Evolutionary conservation across 1,140 invertebrate genomes (phyloP), one percentile per base, ranked within the genome.

Genomic region (Achroia grisella): DNA sequence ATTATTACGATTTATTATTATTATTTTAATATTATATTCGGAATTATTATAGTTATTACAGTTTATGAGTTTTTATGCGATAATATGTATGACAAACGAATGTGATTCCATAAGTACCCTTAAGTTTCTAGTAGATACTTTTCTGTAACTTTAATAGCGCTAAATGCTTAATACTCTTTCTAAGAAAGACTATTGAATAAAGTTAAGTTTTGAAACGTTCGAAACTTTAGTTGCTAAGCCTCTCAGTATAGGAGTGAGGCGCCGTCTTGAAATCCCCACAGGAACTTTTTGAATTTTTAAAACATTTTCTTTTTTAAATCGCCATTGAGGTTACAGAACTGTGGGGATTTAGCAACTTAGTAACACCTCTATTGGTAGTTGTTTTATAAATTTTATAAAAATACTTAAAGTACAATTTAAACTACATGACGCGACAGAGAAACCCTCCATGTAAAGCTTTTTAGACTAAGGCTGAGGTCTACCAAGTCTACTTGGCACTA

Each of bases 241-340:
- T 61, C 62, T 39, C 52, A 33, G 58, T 48, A 57, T 39, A 52
- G 56, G 63, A 72, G 66, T 71, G 64, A 56, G 63, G 47, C 49
- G 46, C 41, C 56, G 57, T 61, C 56, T 65, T 44, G 39, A 48
- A 63, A 72, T 69, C 67, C 59, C 50, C 61, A 47, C 51, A 41
- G 34, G 45, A 72, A 72, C 49, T 72, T 72, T 47, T 31, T 37
- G 66, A 71, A 71, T 67, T 62, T 71, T 67, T 64, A 55, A 58
- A 44, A 53, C 48, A 56, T 56, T 65, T 68, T 68, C 63, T 71
- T 73, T 76, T 71, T 68, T 59, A 67, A 67, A 64, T 63, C 56
- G 55, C 52, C 33, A 17, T 51, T 48, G 37, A 34, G 40, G 46
- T 62, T 63, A 67, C 49, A 63, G 66, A 61, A 58, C 52, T 56